phyloP scores from a whole-genome alignment of 2,888 invertebrate species.

The Rhimphoctona megacephalus region DNA sequence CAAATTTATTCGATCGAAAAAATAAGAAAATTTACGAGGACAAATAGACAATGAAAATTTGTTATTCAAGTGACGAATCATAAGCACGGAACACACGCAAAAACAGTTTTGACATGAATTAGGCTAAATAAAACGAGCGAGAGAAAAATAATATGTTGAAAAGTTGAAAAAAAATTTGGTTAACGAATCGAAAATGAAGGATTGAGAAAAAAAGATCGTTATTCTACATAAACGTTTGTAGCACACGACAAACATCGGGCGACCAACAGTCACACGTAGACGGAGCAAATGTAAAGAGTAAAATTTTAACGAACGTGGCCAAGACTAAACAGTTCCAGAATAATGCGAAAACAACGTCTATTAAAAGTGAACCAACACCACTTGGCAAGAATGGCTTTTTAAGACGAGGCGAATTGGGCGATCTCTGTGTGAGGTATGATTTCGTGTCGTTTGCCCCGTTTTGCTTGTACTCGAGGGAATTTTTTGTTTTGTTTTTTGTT shows the following conservation, averaged over 20 bases:
- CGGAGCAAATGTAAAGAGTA: slow-evolving; percentile 83
- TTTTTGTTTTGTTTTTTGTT: slow-evolving; percentile 32
- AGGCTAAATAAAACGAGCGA: slow-evolving; percentile 13
- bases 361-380: slow-evolving; percentile 80
- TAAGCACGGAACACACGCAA: neutral
- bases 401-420: slow-evolving; percentile 84
- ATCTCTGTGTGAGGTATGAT: slow-evolving; percentile 85
- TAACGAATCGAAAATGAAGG: neutral
- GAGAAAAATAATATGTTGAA: neutral
- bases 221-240: slow-evolving; percentile 78
- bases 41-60: neutral
- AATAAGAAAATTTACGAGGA: neutral
- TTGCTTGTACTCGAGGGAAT: slow-evolving; percentile 66
- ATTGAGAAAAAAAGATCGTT: slow-evolving; percentile 27
- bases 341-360: slow-evolving; percentile 78
- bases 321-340: slow-evolving; percentile 80
- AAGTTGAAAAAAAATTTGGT: neutral
- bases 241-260: slow-evolving; percentile 81
- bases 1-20: neutral
- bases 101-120: slow-evolving; percentile 16
- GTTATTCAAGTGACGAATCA: neutral
- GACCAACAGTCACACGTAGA: slow-evolving; percentile 81
- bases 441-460: slow-evolving; percentile 80
- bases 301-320: slow-evolving; percentile 82
- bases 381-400: slow-evolving; percentile 83